Evolutionary conservation across 1,140 invertebrate species (phyloP), one percentile per base, ranked within the genome.

Genomic region (Camponotus floridanus): DNA sequence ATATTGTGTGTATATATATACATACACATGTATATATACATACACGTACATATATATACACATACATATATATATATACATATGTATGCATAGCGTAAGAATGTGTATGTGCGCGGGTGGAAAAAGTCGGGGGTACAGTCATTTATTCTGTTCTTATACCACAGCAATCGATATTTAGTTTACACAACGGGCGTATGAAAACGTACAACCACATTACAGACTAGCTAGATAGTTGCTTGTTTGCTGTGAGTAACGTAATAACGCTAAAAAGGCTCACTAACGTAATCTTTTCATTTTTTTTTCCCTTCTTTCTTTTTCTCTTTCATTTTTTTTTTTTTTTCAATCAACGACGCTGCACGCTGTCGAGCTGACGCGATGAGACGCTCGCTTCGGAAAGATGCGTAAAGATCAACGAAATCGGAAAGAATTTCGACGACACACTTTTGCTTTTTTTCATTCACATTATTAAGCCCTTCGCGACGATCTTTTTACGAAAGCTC

Each of bases 121-220:
- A 90, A 89, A 85, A 76, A 88, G 68, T 90, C 85, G 88, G 88
- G 88, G 80, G 89, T 90, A 90, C 88, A 90, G 78, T 90, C 86
- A 92, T 93, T 93, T 93, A 93, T 93, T 93, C 92, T 93, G 91
- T 91, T 89, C 76, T 92, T 88, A 91, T 93, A 91, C 91, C 91
- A 91, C 91, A 92, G 84, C 88, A 91, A 92, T 92, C 85, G 85
- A 93, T 91, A 92, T 87, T 74, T 90, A 92, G 76, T 92, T 91
- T 87, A 93, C 92, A 92, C 90, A 91, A 90, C 79, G 83, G 88
- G 90, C 87, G 86, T 93, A 93, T 93, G 91, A 90, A 92, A 93
- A 92, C 88, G 90, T 91, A 92, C 92, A 93, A 90, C 92, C 90
- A 90, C 88, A 90, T 89, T 92, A 93, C 86, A 90, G 88, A 91